A percentile compares a stretch with the other conserved stretches of the same genome.
Conservation (phyloP, 2,888 invertebrate genomes). For the Schrankia costaestrigalis region DNA sequence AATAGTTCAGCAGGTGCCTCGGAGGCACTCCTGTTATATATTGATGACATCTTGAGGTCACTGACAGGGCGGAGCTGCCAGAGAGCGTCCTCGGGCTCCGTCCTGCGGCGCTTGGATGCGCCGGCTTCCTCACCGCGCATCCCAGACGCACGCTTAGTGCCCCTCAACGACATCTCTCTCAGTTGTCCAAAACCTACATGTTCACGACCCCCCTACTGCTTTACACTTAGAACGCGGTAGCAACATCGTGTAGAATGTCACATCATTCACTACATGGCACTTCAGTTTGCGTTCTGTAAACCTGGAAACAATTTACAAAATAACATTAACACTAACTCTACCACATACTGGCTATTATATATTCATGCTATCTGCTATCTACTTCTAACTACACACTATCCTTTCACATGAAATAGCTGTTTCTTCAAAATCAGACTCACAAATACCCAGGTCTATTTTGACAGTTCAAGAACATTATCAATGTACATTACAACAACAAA, state of each 20-base stretch:
- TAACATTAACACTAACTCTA: constrained; percentile 2
- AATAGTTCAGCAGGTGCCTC: constrained; percentile 92
- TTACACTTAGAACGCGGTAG: constrained; percentile 76
- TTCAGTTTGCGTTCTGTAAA: constrained; percentile 57
- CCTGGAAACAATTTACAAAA: constrained; percentile 49
- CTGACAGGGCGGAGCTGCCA: constrained; percentile 92
- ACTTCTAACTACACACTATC: background rate
- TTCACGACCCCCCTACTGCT: constrained; percentile 66
- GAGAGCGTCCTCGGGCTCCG: constrained; percentile 70
- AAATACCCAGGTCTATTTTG: too few species aligned
- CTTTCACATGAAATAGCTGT: too few species aligned
- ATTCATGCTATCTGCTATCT: too few species aligned
- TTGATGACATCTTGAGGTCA: constrained; percentile 93
- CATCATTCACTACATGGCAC: constrained; percentile 72
- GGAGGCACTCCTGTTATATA: constrained; percentile 90
- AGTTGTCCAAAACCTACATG: constrained; percentile 72
- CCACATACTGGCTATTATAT: too few species aligned
- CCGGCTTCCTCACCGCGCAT: constrained; percentile 68
- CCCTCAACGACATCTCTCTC: constrained; percentile 72
- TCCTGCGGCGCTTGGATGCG: constrained; percentile 69
- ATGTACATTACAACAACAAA: constrained; percentile 33
- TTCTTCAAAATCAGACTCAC: too few species aligned
- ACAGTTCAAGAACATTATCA: constrained; percentile 19
- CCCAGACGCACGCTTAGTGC: constrained; percentile 71
- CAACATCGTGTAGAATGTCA: constrained; percentile 76